phyloP scores from a whole-genome alignment of 2,797 vertebrate species.

The Sebastes miniatus region DNA sequence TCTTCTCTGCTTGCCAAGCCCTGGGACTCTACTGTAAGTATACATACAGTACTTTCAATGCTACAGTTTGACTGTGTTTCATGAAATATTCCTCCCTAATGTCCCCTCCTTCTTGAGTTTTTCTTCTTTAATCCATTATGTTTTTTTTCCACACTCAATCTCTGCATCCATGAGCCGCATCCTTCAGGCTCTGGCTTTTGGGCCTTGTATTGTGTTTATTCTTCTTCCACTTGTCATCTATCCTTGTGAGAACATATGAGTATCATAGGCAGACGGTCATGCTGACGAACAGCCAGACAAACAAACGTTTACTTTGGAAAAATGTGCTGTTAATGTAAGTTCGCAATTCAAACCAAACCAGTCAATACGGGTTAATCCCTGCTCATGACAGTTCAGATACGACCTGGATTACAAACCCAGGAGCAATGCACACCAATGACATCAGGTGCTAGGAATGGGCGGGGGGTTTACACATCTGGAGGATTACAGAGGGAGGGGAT shows the following conservation, averaged over 20 bases:
- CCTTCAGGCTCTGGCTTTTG: not conserved
- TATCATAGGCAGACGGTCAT: not conserved
- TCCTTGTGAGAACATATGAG: not conserved
- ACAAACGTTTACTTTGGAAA: too few relatives aligned
- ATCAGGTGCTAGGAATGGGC: too few relatives aligned
- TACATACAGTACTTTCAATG: slow-evolving; percentile 17
- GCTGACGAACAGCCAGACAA: too few relatives aligned
- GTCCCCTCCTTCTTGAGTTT: not conserved
- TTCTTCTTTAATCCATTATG: not conserved
- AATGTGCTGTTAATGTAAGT: too few relatives aligned
- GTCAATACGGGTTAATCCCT: too few relatives aligned
- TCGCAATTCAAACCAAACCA: too few relatives aligned
- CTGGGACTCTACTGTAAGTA: slow-evolving; percentile 82
- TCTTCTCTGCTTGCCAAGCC: slow-evolving; percentile 64
- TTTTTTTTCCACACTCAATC: not conserved
- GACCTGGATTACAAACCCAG: fast-evolving
- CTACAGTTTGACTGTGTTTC: slow-evolving; percentile 20
- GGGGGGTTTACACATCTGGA: fast-evolving
- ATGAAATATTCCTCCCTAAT: slow-evolving; percentile 2
- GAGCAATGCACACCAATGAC: too few relatives aligned
- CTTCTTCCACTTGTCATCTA: not conserved
- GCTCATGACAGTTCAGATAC: too few relatives aligned
- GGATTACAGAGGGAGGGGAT: too few relatives aligned
- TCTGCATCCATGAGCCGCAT: not conserved
- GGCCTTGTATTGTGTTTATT: not conserved